Conservation (phyloP, 2,888 invertebrate species). For the Hedya salicella region DNA sequence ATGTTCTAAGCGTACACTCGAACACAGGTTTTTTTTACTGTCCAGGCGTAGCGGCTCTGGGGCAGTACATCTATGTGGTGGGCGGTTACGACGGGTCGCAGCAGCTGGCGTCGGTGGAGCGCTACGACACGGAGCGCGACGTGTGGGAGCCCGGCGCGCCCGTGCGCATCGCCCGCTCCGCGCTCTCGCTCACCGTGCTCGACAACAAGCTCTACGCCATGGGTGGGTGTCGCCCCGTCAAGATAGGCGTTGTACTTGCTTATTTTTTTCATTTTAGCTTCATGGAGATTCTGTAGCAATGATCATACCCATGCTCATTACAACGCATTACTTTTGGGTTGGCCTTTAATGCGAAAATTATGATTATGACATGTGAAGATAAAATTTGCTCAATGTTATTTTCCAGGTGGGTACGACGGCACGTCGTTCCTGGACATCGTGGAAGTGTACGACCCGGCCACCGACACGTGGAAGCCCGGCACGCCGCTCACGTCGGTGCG, state of each 20-base stretch:
- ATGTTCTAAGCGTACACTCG: too few species aligned
- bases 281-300: too few species aligned
- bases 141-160: slow-evolving; percentile 91
- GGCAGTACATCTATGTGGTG: slow-evolving; percentile 95
- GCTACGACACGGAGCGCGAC: slow-evolving; percentile 93
- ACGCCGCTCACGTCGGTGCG: slow-evolving; percentile 92
- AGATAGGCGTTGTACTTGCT: too few species aligned
- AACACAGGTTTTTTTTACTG: too few species aligned
- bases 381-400: background rate
- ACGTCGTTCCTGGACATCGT: slow-evolving; percentile 92
- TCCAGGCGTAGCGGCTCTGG: slow-evolving; percentile 91
- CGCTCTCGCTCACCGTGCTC: slow-evolving; percentile 93
- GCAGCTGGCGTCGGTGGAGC: slow-evolving; percentile 93
- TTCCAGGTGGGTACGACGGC: slow-evolving; percentile 95
- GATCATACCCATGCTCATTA: too few species aligned
- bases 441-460: slow-evolving; percentile 93
- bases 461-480: slow-evolving; percentile 91
- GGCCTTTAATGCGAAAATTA: too few species aligned
- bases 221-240: slow-evolving; percentile 76
- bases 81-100: slow-evolving; percentile 96
- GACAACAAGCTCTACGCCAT: slow-evolving; percentile 95
- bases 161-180: slow-evolving; percentile 93
- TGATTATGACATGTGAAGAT: too few species aligned
- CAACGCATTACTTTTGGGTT: too few species aligned
- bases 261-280: too few species aligned